Base-by-base conservation (phyloP, 2,113 vertebrate genomes). In the Cairina moschata region DNA sequence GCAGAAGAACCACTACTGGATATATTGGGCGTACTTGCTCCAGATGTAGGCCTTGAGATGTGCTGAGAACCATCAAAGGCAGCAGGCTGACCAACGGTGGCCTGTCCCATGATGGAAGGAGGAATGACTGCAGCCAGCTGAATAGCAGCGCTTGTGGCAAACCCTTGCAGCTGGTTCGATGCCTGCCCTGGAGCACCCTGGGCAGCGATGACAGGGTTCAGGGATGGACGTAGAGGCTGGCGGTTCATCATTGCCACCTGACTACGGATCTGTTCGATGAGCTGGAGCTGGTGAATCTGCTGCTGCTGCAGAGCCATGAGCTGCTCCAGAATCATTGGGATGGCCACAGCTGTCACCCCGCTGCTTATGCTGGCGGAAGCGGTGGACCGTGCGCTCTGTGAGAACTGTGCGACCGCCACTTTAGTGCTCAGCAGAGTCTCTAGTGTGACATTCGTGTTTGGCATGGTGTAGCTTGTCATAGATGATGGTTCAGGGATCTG, bases 201-300 rank as follows among this genome's bases (percentile, higher is more conserved):
- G 56, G 98, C 96, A 1, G 97, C 93, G 67, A 97, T 76, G 1
- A 97, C 91, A 2, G 98, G 98, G 94, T 95, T 98, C 77, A 99
- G 97, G 5, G 98, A 91, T 0, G 98, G 97, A 88, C 99, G 98
- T 23, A 98, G 88, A 1, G 98, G 97, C 86, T 99, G 99, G 69
- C 99, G 98, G 96, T 98, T 99, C 99, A 99, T 99, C 96, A 99
- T 97, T 9, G 99, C 99, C 94, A 99, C 99, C 93, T 99, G 99
- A 94, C 98, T 99, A 78, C 99, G 99, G 91, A 99, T 99, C 97
- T 99, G 99, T 97, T 99, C 99, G 3, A 99, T 99, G 54, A 99
- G 98, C 98, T 99, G 99, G 84, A 99, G 98, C 98, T 99, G 99
- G 95, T 99, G 99, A 44, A 99, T 99, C 97, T 99, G 99, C 95